Percentiles rank a stretch among this genome's conserved stretches.
These are phyloP conservation scores for Petrophora chlorosata DNA, from an alignment of 2,888 invertebrate species.

Conservation along the genomic window DNA sequence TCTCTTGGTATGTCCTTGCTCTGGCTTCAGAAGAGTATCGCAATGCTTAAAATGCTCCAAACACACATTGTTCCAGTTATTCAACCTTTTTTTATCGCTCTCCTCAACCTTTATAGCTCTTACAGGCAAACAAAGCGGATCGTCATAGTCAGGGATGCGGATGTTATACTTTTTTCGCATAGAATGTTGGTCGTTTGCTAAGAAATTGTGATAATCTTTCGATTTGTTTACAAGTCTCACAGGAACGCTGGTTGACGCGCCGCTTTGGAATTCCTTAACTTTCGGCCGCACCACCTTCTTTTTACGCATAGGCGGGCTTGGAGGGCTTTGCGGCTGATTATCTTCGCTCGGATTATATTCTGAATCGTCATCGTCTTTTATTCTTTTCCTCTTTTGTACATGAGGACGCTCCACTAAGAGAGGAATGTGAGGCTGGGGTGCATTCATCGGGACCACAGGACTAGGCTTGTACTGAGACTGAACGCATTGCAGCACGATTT, in stretches of 20 bases:
- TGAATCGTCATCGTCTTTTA: slow-evolving; percentile 58
- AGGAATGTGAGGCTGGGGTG: slow-evolving; percentile 23
- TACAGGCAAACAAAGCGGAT: slow-evolving; percentile 71
- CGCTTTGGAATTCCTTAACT: neutral
- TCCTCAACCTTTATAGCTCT: slow-evolving; percentile 52
- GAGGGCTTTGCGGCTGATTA: slow-evolving; percentile 37
- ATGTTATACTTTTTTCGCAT: slow-evolving; percentile 53
- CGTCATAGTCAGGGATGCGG: slow-evolving; percentile 70
- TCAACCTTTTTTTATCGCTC: slow-evolving; percentile 53
- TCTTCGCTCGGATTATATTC: slow-evolving; percentile 68
- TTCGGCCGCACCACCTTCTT: slow-evolving; percentile 24
- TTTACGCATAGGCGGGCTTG: slow-evolving; percentile 37
- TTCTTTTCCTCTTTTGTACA: slow-evolving; percentile 44
- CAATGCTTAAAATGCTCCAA: slow-evolving; percentile 62
- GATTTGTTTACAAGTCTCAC: slow-evolving; percentile 9
- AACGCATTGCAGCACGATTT: slow-evolving; percentile 71
- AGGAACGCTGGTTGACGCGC: neutral
- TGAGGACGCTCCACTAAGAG: slow-evolving; percentile 52
- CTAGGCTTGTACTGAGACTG: too few species aligned
- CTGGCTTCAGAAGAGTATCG: slow-evolving; percentile 53
- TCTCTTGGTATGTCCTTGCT: slow-evolving; percentile 48
- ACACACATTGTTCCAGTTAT: slow-evolving; percentile 70
- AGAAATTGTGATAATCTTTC: slow-evolving; percentile 6
- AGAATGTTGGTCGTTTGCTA: slow-evolving; percentile 28
- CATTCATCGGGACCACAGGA: neutral